phyloP scores from a whole-genome alignment of 2,113 vertebrate species.

The Oceanodroma tethys region DNA sequence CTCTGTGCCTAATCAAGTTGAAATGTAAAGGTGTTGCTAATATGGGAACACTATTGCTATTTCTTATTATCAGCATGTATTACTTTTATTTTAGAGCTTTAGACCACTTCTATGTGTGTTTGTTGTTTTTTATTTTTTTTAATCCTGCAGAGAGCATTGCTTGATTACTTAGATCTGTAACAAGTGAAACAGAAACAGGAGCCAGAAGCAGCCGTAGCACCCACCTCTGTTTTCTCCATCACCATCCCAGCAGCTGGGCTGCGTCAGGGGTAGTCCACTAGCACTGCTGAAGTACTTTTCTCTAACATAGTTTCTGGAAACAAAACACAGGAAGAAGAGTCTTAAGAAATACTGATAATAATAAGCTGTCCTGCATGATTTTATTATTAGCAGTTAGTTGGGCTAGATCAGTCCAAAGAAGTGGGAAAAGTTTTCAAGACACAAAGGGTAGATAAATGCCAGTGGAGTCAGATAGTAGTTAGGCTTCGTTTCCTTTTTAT shows the following conservation, averaged over 20 bases:
- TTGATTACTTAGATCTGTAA: not conserved
- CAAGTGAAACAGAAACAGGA: not conserved
- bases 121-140: no score
- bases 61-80: not conserved
- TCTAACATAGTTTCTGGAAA: not conserved
- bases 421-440: not conserved
- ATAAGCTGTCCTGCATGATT: not conserved
- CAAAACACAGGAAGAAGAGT: not conserved
- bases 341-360: not conserved
- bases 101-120: not conserved
- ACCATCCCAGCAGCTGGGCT: not conserved
- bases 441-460: no score
- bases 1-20: not conserved
- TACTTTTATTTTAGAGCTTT: not conserved
- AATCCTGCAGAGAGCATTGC: not conserved
- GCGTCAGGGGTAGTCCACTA: accelerated
- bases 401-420: not conserved
- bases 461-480: no score
- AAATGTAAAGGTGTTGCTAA: not conserved
- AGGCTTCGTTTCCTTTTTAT: not conserved
- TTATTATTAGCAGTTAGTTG: not conserved
- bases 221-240: not conserved
- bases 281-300: not conserved
- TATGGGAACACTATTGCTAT: not conserved
- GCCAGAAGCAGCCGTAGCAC: not conserved